Evolutionary conservation across 1,140 invertebrate genomes (phyloP).

Genomic region (Rhynchophorus ferrugineus): DNA sequence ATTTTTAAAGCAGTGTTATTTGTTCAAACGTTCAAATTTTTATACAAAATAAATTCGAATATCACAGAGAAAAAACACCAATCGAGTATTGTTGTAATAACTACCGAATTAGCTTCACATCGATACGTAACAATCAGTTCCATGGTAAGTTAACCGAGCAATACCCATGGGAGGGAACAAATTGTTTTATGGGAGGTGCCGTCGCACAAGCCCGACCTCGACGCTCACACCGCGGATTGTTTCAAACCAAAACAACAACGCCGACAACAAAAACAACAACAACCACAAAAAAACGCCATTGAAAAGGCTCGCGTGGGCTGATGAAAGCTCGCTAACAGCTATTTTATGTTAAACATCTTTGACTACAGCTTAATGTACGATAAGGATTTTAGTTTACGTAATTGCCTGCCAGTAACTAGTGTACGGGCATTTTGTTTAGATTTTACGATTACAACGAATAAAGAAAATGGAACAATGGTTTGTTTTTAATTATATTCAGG

Average conservation of each 20-base stretch:
- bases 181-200: neutral
- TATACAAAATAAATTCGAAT: too few species aligned
- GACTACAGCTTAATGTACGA: too few species aligned
- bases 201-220: neutral
- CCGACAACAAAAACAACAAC: too few species aligned
- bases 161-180: neutral
- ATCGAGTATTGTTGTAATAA: neutral
- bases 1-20: too few species aligned
- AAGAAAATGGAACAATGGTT: too few species aligned
- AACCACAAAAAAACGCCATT: neutral
- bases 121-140: neutral
- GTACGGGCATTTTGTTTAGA: too few species aligned
- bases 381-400: too few species aligned
- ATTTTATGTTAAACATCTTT: neutral
- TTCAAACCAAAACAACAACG: neutral
- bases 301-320: neutral
- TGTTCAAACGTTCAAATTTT: too few species aligned
- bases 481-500: too few species aligned
- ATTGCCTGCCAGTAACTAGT: too few species aligned
- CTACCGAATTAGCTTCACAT: neutral
- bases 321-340: neutral
- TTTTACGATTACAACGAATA: too few species aligned
- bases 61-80: too few species aligned
- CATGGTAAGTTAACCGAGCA: neutral
- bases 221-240: neutral